Evolutionary conservation across 2,797 vertebrate genomes (phyloP), one percentile per base, ranked within the genome.

Genomic region (Sebastes vulpes): DNA sequence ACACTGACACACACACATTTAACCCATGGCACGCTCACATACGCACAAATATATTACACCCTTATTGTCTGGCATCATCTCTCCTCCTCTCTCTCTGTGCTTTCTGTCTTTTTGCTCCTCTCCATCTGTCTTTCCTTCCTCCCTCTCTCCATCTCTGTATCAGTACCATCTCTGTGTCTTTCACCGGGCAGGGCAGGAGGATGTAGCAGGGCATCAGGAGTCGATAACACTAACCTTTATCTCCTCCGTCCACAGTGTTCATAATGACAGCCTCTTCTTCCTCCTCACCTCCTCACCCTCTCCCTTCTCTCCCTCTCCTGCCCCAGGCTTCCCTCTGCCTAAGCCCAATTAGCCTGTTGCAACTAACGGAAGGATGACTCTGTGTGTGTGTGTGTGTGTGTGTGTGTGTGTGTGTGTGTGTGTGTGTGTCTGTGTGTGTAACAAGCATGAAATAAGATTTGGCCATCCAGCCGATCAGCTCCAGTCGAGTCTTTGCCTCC

Each of bases 311-410:
- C 12, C 23, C 76, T 68, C 71, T 75, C 56, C 75, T 54, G 72
- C 89, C 88, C 76, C 56, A 20, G 77, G 93, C 86, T 75, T 50
- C 73, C 79, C 71, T 73, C 54, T 66, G 77, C 89, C 81, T 85
- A 77, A 85, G 85, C 72, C 88, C 93, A 95, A 95, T 96, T 96
- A 96, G 94, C 91, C 92, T 93, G 91, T 92, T 95, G 93, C 86
- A 57, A 75, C 78, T 94, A 92, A 92, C 82, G 48, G 92, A 84
- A 72, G 75, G 64, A 77, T 58, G 68, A 68, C 42, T 42, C 29
- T 65, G 28, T 4, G 38, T 35, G 21, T 70, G 56, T 72, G 11
- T 60, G 14, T 57, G 28, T 70, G 38, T 72, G 3, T 25, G 54
- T 65, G 28, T 4, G 38, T 35, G 26, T 70, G 56, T 72, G 16